Percentiles rank a stretch among this genome's conserved stretches.
Evolutionary conservation across 2,113 vertebrate species (phyloP).

Genomic region (Mungos mungo): DNA sequence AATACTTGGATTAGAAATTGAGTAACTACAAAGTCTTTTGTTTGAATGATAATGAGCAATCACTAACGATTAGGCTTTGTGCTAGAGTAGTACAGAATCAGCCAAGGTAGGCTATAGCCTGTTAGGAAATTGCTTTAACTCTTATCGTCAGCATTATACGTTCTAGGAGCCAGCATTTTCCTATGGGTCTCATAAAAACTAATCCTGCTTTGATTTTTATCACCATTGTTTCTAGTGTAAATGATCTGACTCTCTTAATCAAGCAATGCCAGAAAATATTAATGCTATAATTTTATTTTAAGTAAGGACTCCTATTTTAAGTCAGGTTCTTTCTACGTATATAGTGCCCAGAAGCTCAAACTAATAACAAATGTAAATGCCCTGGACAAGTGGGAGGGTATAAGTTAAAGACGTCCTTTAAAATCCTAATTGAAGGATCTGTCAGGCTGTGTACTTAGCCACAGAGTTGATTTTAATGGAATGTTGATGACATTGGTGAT

Average conservation of each 20-base stretch:
- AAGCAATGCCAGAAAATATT: background rate
- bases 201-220: conserved; percentile 41
- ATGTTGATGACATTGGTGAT: background rate
- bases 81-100: background rate
- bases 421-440: background rate
- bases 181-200: background rate
- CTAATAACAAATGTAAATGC: background rate
- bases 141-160: background rate
- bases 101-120: background rate
- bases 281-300: conserved; percentile 17
- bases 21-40: background rate
- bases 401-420: background rate
- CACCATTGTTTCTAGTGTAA: background rate
- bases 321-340: background rate
- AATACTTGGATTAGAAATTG: background rate
- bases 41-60: background rate
- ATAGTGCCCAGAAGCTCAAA: background rate
- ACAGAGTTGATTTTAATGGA: background rate
- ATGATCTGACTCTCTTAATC: conserved; percentile 8
- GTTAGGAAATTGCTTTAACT: background rate
- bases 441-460: background rate
- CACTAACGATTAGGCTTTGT: conserved; percentile 15
- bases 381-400: background rate
- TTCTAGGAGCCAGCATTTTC: background rate
- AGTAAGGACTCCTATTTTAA: background rate